phyloP scores from a whole-genome alignment of 1,140 invertebrate species.

The Leguminivora glycinivorella region DNA sequence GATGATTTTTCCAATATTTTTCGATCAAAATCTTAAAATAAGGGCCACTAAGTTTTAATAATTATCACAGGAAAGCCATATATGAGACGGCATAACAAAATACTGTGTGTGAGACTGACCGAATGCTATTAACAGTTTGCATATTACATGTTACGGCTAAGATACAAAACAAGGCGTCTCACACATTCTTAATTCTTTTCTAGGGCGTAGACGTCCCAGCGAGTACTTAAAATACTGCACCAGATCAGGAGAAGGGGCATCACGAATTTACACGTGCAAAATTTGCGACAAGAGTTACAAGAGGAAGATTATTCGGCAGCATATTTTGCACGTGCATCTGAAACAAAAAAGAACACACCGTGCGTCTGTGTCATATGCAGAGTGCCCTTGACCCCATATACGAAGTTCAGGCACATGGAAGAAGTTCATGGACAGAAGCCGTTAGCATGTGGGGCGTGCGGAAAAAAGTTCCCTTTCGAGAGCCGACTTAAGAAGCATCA shows the following conservation, averaged over 20 bases:
- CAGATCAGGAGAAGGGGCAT: conserved; percentile 33
- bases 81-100: no score
- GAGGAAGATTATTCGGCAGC: conserved; percentile 36
- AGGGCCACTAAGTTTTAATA: no score
- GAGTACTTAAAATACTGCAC: conserved; percentile 24
- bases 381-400: neutral
- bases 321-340: conserved; percentile 43
- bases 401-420: conserved; percentile 35
- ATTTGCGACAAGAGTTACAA: conserved; percentile 36
- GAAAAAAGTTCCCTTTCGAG: conserved; percentile 48
- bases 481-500: conserved; percentile 43
- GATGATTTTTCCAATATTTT: no score
- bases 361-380: conserved; percentile 41
- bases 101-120: no score
- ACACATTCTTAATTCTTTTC: neutral
- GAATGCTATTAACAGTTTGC: no score
- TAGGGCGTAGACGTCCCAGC: neutral
- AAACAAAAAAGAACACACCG: conserved; percentile 40
- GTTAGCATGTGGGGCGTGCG: conserved; percentile 43
- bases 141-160: no score
- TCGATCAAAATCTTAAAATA: no score
- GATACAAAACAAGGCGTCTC: no score
- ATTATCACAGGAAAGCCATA: no score
- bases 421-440: conserved; percentile 39
- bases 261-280: conserved; percentile 36